Conservation (phyloP, 2,113 vertebrate species). For the Sturnus vulgaris region DNA sequence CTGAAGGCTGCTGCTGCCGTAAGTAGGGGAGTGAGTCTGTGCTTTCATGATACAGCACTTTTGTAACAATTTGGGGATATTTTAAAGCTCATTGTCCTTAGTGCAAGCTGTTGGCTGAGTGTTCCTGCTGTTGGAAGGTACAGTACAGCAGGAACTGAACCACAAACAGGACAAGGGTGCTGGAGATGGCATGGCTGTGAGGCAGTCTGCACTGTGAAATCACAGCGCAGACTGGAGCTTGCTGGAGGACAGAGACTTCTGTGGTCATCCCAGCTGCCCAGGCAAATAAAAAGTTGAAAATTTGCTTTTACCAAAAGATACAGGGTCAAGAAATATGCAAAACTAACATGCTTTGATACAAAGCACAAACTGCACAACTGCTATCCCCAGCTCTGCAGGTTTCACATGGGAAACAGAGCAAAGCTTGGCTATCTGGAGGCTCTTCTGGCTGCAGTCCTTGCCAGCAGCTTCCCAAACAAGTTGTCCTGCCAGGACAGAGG, state of each 20-base stretch:
- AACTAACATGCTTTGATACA: background rate
- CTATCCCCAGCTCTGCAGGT: background rate
- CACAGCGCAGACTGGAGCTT: background rate
- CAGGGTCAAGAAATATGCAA: background rate
- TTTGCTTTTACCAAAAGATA: background rate
- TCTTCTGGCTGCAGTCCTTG: background rate
- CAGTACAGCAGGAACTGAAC: background rate
- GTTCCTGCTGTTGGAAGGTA: background rate
- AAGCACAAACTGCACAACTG: background rate
- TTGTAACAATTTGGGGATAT: background rate
- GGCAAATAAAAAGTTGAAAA: background rate
- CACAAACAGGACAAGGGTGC: background rate
- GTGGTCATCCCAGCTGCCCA: background rate
- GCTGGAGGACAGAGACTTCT: background rate
- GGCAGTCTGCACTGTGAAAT: background rate
- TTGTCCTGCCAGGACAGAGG: background rate
- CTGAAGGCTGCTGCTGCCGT: background rate
- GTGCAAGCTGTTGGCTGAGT: background rate
- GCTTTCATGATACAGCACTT: background rate
- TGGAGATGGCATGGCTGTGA: background rate
- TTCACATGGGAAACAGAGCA: background rate
- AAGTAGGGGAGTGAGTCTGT: background rate
- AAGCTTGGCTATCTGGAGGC: background rate
- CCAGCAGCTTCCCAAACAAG: background rate
- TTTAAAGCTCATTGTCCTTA: background rate